Percentiles rank a stretch among this genome's conserved stretches.
These are phyloP conservation scores for Carollia perspicillata DNA, from an alignment of 2,113 vertebrate species.

Conservation along the genomic window DNA sequence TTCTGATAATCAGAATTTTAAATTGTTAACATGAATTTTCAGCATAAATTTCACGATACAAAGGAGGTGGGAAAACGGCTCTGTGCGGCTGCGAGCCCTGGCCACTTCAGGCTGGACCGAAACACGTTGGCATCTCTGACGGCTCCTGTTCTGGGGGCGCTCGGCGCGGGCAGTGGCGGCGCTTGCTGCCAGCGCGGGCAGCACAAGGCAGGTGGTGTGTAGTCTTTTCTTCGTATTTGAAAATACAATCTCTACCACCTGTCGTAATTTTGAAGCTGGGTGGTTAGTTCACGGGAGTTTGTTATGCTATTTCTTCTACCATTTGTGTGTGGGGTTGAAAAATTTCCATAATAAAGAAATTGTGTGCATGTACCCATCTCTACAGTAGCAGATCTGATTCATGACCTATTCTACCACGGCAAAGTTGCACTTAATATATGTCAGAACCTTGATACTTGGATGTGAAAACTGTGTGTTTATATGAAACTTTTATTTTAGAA, in stretches of 20 bases:
- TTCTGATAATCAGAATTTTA: neutral
- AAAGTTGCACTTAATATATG: constrained; percentile 5
- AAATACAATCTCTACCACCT: neutral
- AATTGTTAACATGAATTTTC: neutral
- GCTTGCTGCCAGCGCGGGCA: neutral
- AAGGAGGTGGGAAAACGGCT: neutral
- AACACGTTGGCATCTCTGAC: neutral
- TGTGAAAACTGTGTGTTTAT: neutral
- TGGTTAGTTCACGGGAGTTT: neutral
- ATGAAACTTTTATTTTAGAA: constrained; percentile 43
- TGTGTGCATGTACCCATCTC: neutral
- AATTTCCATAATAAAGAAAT: neutral
- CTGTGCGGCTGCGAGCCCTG: neutral
- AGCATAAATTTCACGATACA: neutral
- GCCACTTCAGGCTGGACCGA: neutral
- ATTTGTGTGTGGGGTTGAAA: neutral
- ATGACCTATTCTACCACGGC: neutral
- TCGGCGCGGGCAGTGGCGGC: neutral
- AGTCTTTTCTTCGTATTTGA: neutral
- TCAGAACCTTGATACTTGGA: constrained; percentile 17
- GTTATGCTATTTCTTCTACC: neutral
- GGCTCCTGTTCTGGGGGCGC: neutral
- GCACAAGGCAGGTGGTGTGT: neutral
- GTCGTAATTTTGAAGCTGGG: neutral
- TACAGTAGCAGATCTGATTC: neutral